Evolutionary conservation across 2,797 vertebrate genomes (phyloP).

Genomic region (Iguana delicatissima): DNA sequence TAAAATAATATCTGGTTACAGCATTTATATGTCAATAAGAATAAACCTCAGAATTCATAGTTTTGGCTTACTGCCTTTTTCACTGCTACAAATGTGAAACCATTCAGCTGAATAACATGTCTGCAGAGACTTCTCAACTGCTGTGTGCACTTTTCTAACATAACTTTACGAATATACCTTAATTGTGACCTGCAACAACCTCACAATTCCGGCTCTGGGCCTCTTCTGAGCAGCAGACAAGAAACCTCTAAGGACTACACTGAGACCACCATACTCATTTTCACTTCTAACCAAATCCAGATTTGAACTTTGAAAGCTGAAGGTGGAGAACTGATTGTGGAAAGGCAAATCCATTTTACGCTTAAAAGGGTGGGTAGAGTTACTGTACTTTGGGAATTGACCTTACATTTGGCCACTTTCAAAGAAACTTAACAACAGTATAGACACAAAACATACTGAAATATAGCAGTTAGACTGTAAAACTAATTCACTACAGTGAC

Average conservation of each 20-base stretch:
- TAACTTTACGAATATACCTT: slow-evolving; percentile 52
- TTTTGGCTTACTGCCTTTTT: slow-evolving; percentile 51
- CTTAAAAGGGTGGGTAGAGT: slow-evolving; percentile 64
- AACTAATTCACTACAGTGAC: slow-evolving; percentile 66
- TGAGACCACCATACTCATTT: slow-evolving; percentile 59
- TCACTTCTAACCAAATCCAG: slow-evolving; percentile 73
- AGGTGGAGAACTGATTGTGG: slow-evolving; percentile 56
- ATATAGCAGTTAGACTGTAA: slow-evolving; percentile 57
- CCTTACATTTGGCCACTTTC: slow-evolving; percentile 46
- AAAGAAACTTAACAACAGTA: slow-evolving; percentile 64
- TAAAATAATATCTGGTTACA: slow-evolving; percentile 60
- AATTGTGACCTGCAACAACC: slow-evolving; percentile 62
- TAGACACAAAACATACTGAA: slow-evolving; percentile 54
- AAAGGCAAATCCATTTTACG: slow-evolving; percentile 65
- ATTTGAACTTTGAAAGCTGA: slow-evolving; percentile 62
- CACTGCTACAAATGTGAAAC: background rate
- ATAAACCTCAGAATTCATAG: slow-evolving; percentile 51
- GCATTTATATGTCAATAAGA: slow-evolving; percentile 60
- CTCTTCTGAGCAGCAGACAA: slow-evolving; percentile 62
- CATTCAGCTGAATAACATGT: slow-evolving; percentile 52
- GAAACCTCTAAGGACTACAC: slow-evolving; percentile 54
- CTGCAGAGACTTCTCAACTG: slow-evolving; percentile 48
- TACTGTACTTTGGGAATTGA: slow-evolving; percentile 65
- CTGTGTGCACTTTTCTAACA: slow-evolving; percentile 45
- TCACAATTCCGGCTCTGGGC: slow-evolving; percentile 55